phyloP scores from a whole-genome alignment of 2,888 invertebrate species.

The Chrysodeixis includens region DNA sequence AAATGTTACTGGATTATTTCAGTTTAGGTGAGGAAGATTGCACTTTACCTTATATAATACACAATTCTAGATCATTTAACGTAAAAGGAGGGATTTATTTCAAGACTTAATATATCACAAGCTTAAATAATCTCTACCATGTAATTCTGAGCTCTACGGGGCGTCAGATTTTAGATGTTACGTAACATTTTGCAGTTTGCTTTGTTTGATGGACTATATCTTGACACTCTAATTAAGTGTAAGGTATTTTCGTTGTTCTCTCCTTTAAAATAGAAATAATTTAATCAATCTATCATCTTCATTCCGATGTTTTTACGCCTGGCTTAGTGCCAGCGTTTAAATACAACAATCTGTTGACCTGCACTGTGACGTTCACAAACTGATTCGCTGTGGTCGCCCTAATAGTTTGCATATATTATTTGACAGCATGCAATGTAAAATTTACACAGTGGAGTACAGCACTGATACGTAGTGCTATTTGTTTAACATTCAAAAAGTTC shows the following conservation, averaged over 20 bases:
- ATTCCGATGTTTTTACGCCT: neutral
- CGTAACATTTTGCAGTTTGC: too few relatives aligned
- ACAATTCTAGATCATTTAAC: neutral
- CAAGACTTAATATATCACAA: too few relatives aligned
- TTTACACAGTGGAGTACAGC: too few relatives aligned
- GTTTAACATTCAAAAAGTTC: too few relatives aligned
- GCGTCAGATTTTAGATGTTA: too few relatives aligned
- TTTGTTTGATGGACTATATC: too few relatives aligned
- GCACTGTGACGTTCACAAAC: neutral
- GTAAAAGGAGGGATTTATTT: too few relatives aligned
- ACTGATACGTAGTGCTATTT: too few relatives aligned
- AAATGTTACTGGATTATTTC: neutral
- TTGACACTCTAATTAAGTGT: too few relatives aligned
- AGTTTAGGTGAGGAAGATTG: neutral
- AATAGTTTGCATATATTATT: neutral
- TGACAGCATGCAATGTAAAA: too few relatives aligned
- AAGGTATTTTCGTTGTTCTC: neutral
- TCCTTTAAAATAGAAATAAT: neutral
- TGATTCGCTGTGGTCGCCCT: neutral
- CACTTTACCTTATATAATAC: neutral
- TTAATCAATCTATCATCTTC: constrained; percentile 1
- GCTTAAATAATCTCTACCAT: too few relatives aligned
- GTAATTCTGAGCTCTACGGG: too few relatives aligned
- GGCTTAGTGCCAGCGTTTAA: neutral
- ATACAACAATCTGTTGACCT: constrained; percentile 7